Percentiles rank a stretch among this genome's conserved stretches.
Conservation (phyloP, 2,888 invertebrate species). For the Clunio marinus region DNA sequence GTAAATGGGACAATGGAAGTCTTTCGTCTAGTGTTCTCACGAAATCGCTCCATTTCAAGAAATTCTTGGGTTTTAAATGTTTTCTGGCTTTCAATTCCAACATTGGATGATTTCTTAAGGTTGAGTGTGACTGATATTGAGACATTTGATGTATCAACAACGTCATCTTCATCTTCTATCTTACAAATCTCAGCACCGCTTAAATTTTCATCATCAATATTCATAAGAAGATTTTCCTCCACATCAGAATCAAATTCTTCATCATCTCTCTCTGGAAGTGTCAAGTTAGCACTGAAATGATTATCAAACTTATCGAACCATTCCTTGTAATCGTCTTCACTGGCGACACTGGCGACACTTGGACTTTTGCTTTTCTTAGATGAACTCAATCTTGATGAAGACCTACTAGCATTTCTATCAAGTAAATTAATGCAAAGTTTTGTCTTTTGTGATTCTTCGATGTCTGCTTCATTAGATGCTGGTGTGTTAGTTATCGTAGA, state of each 20-base stretch:
- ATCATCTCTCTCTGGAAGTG: slow-evolving; percentile 28
- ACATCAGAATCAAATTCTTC: slow-evolving; percentile 20
- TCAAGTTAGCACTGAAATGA: slow-evolving; percentile 12
- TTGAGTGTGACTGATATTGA: slow-evolving; percentile 30
- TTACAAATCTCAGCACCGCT: slow-evolving; percentile 25
- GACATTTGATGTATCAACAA: slow-evolving; percentile 15
- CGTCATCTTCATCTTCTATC: not conserved
- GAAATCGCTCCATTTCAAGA: not conserved
- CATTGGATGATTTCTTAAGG: not conserved
- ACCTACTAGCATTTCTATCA: slow-evolving; percentile 31
- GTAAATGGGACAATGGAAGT: slow-evolving; percentile 28
- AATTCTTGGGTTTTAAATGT: slow-evolving; percentile 3
- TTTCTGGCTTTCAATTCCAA: not conserved
- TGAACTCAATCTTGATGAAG: not conserved
- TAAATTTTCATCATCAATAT: slow-evolving; percentile 19
- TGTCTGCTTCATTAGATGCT: too few relatives aligned
- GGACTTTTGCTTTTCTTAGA: slow-evolving; percentile 31
- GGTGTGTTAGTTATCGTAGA: too few relatives aligned
- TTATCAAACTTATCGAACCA: slow-evolving; percentile 37
- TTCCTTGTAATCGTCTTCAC: slow-evolving; percentile 37
- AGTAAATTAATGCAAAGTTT: slow-evolving; percentile 26
- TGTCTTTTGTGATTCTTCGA: too few relatives aligned
- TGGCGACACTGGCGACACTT: slow-evolving; percentile 19
- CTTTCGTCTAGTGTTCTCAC: not conserved
- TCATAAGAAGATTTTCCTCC: slow-evolving; percentile 25